Conservation (phyloP, 2,113 vertebrate genomes). For the Neodontobutis hainanensis region DNA sequence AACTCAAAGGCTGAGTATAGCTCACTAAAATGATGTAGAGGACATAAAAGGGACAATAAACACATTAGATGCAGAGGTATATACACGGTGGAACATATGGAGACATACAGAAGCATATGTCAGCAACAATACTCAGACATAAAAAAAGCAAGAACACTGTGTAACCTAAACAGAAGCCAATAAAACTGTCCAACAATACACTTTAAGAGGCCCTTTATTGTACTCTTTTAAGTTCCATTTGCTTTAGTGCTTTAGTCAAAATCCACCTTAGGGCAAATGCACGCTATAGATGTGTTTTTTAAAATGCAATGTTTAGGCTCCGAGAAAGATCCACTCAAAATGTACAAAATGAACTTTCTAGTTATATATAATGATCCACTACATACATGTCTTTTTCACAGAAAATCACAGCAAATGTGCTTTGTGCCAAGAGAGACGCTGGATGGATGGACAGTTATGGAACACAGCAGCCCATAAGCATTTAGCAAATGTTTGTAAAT, state of each 20-base stretch:
- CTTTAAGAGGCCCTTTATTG: neutral
- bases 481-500: no score
- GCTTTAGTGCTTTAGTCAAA: neutral
- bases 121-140: neutral
- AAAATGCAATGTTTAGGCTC: neutral
- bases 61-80: conserved; percentile 16
- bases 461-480: no score
- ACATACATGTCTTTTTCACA: no score
- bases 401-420: no score
- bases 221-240: neutral
- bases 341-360: no score
- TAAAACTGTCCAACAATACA: neutral
- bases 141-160: no score
- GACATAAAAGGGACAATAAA: conserved; percentile 47
- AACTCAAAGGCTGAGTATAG: conserved; percentile 41
- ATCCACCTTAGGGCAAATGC: no score
- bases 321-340: neutral
- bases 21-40: conserved; percentile 24
- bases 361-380: no score
- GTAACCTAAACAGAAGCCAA: neutral
- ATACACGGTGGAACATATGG: conserved; percentile 15
- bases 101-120: neutral
- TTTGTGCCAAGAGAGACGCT: no score
- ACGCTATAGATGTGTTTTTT: conserved; percentile 4
- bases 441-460: no score